Evolutionary conservation across 1,140 invertebrate species (phyloP), one percentile per base, ranked within the genome.

Genomic region (Tenebrio molitor): DNA sequence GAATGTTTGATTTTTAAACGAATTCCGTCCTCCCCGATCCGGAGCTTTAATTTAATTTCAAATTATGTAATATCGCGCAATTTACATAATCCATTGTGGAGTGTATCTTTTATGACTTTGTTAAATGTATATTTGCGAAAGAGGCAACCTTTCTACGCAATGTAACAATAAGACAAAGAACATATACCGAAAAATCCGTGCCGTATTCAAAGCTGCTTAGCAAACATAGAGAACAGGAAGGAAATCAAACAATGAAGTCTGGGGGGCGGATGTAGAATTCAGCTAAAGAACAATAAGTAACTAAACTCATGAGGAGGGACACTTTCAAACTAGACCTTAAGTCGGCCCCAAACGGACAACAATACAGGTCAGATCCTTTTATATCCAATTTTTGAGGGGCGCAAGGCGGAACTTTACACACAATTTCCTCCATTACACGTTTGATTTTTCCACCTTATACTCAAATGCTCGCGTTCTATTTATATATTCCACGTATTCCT

Each of bases 211-310:
- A 69, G 44, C 44, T 53, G 44, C 67, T 69, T 36, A 69, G 41
- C 67, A 69, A 69, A 69, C 67, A 69, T 69, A 69, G 67, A 62
- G 50, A 69, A 69, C 67, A 42, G 67, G 67, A 69, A 69, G 67
- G 67, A 69, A 69, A 58, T 58, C 29, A 50, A 69, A 69, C 67
- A 69, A 69, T 53, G 42, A 29, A 33, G 36, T 21, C 19, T 23
- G 36, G 23, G 36, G 42, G 36, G 64, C 39, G 42, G 34, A 66
- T 33, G 42, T 66, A 42, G 34, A 23, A 66, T 42, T 66, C 39
- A 42, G 36, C 17, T 25, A 33, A 66, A 44, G 64, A 66, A 66
- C 64, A 66, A 66, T 66, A 66, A 66, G 64, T 66, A 66, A 66
- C 42, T 66, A 66, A 66, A 66, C 64, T 58, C 50, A 29, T 8